Conservation (phyloP, 2,888 invertebrate species). For the Lacanobia oleracea region DNA sequence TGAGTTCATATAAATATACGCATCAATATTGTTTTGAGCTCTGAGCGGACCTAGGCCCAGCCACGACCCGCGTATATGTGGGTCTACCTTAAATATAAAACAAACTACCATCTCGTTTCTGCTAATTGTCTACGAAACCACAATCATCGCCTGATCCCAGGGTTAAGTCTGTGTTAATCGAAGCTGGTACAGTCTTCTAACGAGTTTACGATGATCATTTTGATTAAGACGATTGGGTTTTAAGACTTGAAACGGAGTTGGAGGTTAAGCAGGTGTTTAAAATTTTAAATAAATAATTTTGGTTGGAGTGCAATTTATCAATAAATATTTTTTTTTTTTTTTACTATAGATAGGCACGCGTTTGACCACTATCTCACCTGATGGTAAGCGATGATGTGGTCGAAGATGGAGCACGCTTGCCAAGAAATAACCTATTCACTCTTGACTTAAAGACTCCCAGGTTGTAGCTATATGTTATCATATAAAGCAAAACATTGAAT, state of each 20-base stretch:
- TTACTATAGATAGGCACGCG: no score
- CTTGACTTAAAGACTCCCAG: no score
- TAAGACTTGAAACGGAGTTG: not conserved
- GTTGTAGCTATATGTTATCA: no score
- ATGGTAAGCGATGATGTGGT: no score
- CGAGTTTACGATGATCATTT: constrained; percentile 68
- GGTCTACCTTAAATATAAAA: constrained; percentile 19
- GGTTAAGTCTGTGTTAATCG: constrained; percentile 52
- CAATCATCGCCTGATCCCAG: constrained; percentile 36
- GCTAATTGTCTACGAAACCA: constrained; percentile 47
- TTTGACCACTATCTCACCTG: no score
- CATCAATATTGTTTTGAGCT: no score
- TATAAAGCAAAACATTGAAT: not conserved
- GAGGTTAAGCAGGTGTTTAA: not conserved
- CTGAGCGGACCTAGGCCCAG: no score
- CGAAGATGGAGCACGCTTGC: no score
- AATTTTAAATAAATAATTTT: not conserved
- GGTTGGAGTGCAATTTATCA: not conserved
- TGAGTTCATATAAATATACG: no score
- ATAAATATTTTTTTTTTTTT: no score
- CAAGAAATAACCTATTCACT: no score
- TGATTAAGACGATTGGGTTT: constrained; percentile 67
- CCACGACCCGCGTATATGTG: no score
- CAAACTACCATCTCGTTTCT: constrained; percentile 28
- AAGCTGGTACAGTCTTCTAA: constrained; percentile 45